phyloP scores from a whole-genome alignment of 2,888 invertebrate species.

The Ormyrus pomaceus region DNA sequence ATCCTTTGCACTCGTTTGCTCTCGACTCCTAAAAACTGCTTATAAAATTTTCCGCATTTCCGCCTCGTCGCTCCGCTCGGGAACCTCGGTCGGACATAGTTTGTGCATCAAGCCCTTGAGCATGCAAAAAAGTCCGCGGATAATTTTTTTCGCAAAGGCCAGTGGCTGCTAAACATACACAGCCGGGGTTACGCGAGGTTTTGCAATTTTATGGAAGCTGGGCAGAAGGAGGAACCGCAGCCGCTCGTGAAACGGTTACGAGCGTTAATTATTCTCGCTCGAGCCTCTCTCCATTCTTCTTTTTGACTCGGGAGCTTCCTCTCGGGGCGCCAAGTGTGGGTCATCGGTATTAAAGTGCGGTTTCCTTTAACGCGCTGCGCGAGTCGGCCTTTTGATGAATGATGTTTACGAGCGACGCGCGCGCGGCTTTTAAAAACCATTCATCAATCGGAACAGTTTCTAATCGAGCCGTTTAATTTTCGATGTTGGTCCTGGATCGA shows the following conservation, averaged over 20 bases:
- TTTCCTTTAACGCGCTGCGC: neutral
- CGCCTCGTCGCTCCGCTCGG: too few species aligned
- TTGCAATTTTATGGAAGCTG: conserved; percentile 21
- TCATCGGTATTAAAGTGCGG: too few species aligned
- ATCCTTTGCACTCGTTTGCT: too few species aligned
- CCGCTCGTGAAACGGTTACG: neutral
- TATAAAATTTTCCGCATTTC: too few species aligned
- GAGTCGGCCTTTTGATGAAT: conserved; percentile 12
- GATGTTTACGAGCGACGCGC: neutral
- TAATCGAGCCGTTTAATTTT: too few species aligned
- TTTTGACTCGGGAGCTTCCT: neutral
- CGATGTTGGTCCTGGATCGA: too few species aligned
- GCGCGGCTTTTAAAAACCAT: neutral
- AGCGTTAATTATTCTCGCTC: conserved; percentile 27
- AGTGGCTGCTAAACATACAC: too few species aligned
- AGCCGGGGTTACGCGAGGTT: neutral
- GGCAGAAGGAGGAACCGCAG: conserved; percentile 3
- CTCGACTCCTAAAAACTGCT: too few species aligned
- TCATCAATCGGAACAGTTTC: neutral
- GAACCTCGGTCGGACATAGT: too few species aligned
- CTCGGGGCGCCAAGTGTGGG: neutral
- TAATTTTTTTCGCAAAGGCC: too few species aligned
- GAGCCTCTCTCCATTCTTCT: conserved; percentile 3
- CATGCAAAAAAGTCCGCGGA: too few species aligned
- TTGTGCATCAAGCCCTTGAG: too few species aligned